These are phyloP conservation scores for Crambe crambe DNA, from an alignment of 37 sponge, comb jelly and placozoan genomes.

Conservation along the genomic window DNA sequence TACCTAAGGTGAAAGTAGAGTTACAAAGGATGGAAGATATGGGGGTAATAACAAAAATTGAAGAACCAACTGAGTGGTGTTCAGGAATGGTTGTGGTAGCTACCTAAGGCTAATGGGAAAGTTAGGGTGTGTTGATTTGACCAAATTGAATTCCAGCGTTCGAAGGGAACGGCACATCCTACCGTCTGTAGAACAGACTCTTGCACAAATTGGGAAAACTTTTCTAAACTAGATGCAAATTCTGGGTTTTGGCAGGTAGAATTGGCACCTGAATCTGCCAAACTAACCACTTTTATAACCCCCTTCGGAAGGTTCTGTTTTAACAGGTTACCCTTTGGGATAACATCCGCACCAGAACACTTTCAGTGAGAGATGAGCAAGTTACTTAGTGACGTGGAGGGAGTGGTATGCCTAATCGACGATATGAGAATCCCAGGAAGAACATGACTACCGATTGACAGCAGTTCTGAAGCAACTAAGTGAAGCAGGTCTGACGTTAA, in stretches of 20 bases:
- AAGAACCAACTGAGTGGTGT: conserved; percentile 52
- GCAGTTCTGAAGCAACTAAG: background rate
- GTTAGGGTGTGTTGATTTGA: conserved; percentile 57
- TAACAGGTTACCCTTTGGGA: conserved; percentile 44
- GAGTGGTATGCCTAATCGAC: conserved; percentile 43
- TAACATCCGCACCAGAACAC: conserved; percentile 54
- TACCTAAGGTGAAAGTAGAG: conserved; percentile 46
- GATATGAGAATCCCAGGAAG: conserved; percentile 34
- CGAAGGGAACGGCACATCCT: conserved; percentile 43
- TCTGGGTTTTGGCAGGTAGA: conserved; percentile 62
- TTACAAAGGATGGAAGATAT: conserved; percentile 41
- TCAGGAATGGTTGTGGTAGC: conserved; percentile 60
- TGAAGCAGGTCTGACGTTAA: background rate
- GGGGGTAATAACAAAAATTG: conserved; percentile 33
- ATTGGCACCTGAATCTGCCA: conserved; percentile 30
- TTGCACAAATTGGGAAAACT: conserved; percentile 32
- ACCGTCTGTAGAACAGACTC: conserved; percentile 55
- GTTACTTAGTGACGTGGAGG: conserved; percentile 15
- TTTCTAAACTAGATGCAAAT: conserved; percentile 63
- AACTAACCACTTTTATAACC: conserved; percentile 63
- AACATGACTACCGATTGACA: conserved; percentile 8
- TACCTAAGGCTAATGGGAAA: conserved; percentile 23
- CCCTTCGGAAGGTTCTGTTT: conserved; percentile 57
- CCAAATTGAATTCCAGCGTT: conserved; percentile 50
- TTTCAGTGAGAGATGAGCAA: conserved; percentile 38